Evolutionary conservation across 2,113 vertebrate species (phyloP).

Genomic region (Sminthopsis crassicaudata): DNA sequence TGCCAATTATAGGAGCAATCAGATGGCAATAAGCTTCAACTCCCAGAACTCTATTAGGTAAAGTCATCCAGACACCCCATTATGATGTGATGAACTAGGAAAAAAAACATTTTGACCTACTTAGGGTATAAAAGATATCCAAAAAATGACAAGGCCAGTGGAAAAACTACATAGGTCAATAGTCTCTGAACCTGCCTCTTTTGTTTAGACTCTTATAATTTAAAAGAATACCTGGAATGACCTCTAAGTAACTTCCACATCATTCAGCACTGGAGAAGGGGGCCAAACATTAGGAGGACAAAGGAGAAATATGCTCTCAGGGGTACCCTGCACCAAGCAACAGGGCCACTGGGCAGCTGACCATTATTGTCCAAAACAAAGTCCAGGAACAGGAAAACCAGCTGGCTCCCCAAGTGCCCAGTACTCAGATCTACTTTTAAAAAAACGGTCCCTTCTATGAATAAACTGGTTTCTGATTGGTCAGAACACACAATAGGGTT

Average conservation of each 20-base stretch:
- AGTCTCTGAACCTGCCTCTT: slow-evolving; percentile 36
- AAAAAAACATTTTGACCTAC: slow-evolving; percentile 28
- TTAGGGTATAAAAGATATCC: neutral
- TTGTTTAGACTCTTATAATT: slow-evolving; percentile 53
- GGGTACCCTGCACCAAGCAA: neutral
- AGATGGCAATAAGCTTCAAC: neutral
- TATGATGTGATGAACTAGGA: neutral
- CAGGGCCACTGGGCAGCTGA: slow-evolving; percentile 64
- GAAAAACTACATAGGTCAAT: neutral
- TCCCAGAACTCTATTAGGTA: neutral
- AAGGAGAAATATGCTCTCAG: slow-evolving; percentile 58
- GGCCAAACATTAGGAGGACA: slow-evolving; percentile 44
- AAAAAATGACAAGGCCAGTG: slow-evolving; percentile 9
- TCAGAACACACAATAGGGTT: slow-evolving; percentile 57
- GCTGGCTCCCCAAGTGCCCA: slow-evolving; percentile 49
- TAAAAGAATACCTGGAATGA: slow-evolving; percentile 71
- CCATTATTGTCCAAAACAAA: slow-evolving; percentile 71
- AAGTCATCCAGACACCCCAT: neutral
- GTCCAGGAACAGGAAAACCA: slow-evolving; percentile 62
- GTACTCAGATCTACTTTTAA: slow-evolving; percentile 41
- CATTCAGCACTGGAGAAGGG: slow-evolving; percentile 66
- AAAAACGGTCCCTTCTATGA: slow-evolving; percentile 37
- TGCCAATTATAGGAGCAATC: neutral
- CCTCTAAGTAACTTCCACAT: slow-evolving; percentile 71
- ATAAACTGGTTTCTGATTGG: slow-evolving; percentile 61